phyloP scores from a whole-genome alignment of 2,797 vertebrate genomes.

The Myotis pilosus region DNA sequence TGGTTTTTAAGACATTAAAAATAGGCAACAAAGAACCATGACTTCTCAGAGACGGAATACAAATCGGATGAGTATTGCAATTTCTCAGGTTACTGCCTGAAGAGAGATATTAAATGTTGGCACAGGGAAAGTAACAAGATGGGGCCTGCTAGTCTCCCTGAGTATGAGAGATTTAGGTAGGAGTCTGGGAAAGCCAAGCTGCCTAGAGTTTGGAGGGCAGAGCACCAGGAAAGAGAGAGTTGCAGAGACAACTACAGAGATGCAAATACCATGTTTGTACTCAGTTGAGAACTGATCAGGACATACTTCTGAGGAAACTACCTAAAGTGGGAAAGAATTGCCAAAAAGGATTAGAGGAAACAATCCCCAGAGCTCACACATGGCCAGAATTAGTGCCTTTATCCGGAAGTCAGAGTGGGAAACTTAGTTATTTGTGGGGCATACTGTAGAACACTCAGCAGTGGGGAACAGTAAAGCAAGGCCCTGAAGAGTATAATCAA shows the following conservation, averaged over 20 bases:
- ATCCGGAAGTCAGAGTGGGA: neutral
- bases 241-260: neutral
- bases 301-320: neutral
- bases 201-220: neutral
- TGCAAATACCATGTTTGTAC: no score
- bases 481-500: neutral
- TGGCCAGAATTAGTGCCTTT: neutral
- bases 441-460: neutral
- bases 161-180: neutral
- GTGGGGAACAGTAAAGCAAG: neutral
- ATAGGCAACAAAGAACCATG: neutral
- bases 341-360: neutral
- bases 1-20: neutral
- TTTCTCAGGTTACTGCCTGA: neutral
- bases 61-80: neutral
- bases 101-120: neutral
- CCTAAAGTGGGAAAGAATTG: neutral
- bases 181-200: neutral
- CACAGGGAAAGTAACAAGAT: neutral
- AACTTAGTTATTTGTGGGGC: neutral
- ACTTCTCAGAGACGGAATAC: neutral
- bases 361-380: neutral
- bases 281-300: neutral
- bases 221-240: neutral
- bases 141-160: neutral